Evolutionary conservation across 2,113 vertebrate species (phyloP).

Genomic region (Coturnix japonica): DNA sequence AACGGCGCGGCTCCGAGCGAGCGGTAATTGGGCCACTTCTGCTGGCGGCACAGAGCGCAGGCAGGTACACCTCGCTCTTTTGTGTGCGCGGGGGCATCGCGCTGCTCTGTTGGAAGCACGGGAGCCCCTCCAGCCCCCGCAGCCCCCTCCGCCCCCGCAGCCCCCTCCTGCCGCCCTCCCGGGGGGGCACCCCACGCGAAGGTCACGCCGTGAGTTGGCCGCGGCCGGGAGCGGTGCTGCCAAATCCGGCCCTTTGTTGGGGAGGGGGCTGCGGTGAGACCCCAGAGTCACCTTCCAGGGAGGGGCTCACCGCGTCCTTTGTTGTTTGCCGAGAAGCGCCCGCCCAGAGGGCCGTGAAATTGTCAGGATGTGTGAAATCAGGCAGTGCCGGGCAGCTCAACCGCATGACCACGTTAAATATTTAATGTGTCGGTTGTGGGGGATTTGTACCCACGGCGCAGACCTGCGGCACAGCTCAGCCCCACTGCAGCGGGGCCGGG

Average conservation of each 20-base stretch:
- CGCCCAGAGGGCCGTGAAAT: slow-evolving; percentile 62
- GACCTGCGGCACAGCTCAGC: neutral
- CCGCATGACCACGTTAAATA: slow-evolving; percentile 32
- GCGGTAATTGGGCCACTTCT: slow-evolving; percentile 87
- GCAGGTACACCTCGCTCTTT: slow-evolving; percentile 82
- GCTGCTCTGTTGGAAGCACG: neutral
- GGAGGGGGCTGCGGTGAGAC: neutral
- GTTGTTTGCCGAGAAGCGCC: slow-evolving; percentile 50
- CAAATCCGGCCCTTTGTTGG: too few species aligned
- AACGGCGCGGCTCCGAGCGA: slow-evolving; percentile 89
- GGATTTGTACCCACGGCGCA: neutral
- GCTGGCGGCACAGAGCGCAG: slow-evolving; percentile 78
- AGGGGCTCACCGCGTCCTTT: neutral
- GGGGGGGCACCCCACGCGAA: slow-evolving; percentile 22
- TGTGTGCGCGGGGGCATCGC: neutral
- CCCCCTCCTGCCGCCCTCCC: neutral
- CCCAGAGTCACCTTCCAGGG: neutral
- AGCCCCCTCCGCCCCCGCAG: neutral
- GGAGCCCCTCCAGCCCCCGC: neutral
- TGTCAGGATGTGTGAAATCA: slow-evolving; percentile 51
- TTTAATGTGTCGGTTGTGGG: slow-evolving; percentile 38
- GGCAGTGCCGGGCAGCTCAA: slow-evolving; percentile 46
- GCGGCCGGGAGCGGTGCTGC: too few species aligned
- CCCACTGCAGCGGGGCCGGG: neutral
- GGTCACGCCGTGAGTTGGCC: slow-evolving; percentile 54